Percentiles rank a stretch among this genome's conserved stretches.
phyloP scores from a whole-genome alignment of 2,888 invertebrate species.

The Aporophyla lueneburgensis region DNA sequence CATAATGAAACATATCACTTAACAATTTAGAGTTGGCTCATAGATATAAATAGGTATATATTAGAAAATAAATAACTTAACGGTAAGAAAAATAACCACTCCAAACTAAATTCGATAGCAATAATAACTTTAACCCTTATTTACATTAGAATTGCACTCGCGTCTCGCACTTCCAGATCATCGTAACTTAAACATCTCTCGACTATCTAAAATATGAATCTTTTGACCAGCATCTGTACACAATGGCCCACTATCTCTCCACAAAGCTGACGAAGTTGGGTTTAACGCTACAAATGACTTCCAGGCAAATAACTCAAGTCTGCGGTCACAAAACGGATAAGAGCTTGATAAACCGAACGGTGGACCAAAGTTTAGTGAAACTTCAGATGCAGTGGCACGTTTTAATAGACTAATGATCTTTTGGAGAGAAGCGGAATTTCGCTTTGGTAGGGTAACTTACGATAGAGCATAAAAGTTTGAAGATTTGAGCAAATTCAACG shows the following conservation, averaged over 20 bases:
- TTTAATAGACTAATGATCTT: conserved; percentile 37
- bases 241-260: conserved; percentile 47
- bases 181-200: conserved; percentile 12
- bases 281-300: conserved; percentile 59
- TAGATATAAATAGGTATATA: too few species aligned
- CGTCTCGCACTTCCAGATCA: conserved; percentile 7
- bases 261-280: conserved; percentile 49
- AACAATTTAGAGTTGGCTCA: too few species aligned
- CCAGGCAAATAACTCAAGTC: conserved; percentile 54
- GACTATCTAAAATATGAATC: conserved; percentile 39
- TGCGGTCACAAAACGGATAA: conserved; percentile 58
- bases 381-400: conserved; percentile 47
- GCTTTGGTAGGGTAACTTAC: background rate
- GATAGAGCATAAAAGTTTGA: background rate
- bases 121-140: background rate
- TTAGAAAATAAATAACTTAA: too few species aligned
- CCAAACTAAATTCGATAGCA: background rate
- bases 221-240: conserved; percentile 51
- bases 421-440: background rate
- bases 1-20: background rate
- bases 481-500: background rate
- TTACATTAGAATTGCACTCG: background rate
- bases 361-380: conserved; percentile 31
- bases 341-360: conserved; percentile 45
- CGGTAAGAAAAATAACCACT: background rate